These are phyloP conservation scores for Idaea straminata DNA, from an alignment of 2,888 invertebrate species.

Conservation along the genomic window DNA sequence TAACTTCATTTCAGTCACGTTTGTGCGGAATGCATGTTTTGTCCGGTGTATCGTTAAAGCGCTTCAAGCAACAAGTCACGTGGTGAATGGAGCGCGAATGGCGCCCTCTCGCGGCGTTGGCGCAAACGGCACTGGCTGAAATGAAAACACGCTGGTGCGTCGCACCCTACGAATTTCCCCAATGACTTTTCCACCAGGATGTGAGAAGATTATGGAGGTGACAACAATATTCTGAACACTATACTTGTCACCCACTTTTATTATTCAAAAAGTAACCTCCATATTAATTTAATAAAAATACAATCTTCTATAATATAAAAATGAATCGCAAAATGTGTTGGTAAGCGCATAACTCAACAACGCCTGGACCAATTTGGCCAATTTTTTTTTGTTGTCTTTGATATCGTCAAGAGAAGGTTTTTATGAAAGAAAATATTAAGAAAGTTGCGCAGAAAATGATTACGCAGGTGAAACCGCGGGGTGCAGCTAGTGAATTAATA, in stretches of 20 bases:
- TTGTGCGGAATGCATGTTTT: slow-evolving; percentile 51
- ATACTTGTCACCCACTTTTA: neutral
- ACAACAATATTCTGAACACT: slow-evolving; percentile 19
- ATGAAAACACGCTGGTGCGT: slow-evolving; percentile 70
- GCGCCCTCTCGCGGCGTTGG: slow-evolving; percentile 76
- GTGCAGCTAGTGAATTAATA: too few species aligned
- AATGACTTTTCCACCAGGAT: slow-evolving; percentile 72
- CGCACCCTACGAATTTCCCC: slow-evolving; percentile 77
- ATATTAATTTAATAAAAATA: neutral
- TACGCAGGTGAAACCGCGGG: too few species aligned
- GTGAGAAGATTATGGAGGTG: slow-evolving; percentile 63
- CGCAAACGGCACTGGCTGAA: slow-evolving; percentile 70
- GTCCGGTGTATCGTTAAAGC: slow-evolving; percentile 34
- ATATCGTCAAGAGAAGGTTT: too few species aligned
- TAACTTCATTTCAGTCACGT: slow-evolving; percentile 46
- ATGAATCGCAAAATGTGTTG: too few species aligned
- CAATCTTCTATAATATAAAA: too few species aligned
- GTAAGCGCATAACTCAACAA: too few species aligned
- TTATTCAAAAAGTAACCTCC: neutral
- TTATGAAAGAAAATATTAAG: too few species aligned
- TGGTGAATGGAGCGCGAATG: slow-evolving; percentile 52
- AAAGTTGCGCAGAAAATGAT: too few species aligned
- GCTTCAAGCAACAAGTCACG: slow-evolving; percentile 71
- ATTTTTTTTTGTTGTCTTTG: too few species aligned
- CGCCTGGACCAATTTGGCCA: too few species aligned